Percentiles rank a stretch among this genome's conserved stretches.
phyloP scores from a whole-genome alignment of 64 coral and sea anemone species.

The Actinia tenebrosa region DNA sequence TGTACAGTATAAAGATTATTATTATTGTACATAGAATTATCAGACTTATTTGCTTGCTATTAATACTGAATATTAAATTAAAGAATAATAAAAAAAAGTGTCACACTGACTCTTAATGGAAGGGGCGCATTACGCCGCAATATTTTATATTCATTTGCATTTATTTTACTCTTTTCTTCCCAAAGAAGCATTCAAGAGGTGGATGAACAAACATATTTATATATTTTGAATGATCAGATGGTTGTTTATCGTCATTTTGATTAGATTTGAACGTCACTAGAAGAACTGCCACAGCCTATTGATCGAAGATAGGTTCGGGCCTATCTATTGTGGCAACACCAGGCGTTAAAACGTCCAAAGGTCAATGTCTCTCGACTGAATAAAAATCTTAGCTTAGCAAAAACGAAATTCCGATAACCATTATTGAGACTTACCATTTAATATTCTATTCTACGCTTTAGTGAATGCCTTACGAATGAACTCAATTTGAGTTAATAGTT shows the following conservation, averaged over 20 bases:
- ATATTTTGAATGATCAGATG: background rate
- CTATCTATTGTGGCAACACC: background rate
- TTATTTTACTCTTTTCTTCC: background rate
- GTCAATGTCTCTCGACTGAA: background rate
- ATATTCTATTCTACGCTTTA: background rate
- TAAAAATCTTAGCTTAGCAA: background rate
- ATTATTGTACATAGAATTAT: background rate
- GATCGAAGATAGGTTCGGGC: background rate
- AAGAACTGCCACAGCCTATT: background rate
- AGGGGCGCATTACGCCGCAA: background rate
- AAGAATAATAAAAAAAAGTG: background rate
- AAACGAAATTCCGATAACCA: background rate
- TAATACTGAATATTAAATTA: constrained; percentile 1
- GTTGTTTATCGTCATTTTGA: background rate
- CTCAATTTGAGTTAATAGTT: background rate
- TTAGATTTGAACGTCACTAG: background rate
- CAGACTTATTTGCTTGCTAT: background rate
- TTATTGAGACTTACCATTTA: background rate
- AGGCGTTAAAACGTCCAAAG: background rate
- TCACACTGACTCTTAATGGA: background rate
- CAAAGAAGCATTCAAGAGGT: background rate
- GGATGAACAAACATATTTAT: background rate
- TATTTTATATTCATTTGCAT: background rate
- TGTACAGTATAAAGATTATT: background rate
- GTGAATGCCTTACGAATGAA: background rate